These are phyloP conservation scores for Chaetodon trifasciatus DNA, from an alignment of 2,797 vertebrate species.

Conservation along the genomic window DNA sequence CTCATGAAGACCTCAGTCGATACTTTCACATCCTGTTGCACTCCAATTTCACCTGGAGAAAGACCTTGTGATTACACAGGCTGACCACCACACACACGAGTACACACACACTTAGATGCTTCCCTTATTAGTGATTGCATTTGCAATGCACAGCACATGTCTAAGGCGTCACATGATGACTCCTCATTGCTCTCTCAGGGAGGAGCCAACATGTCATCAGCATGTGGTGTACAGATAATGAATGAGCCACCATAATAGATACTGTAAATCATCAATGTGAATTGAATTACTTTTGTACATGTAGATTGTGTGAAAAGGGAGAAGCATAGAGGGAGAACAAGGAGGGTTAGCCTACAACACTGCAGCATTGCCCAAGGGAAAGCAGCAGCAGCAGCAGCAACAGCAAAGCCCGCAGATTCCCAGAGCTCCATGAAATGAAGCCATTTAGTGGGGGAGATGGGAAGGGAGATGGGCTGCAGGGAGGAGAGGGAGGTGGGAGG, in stretches of 20 bases:
- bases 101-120: constrained; percentile 22
- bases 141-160: constrained; percentile 17
- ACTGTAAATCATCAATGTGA: constrained; percentile 58
- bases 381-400: constrained; percentile 46
- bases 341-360: constrained; percentile 29
- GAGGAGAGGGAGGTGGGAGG: constrained; percentile 65
- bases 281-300: constrained; percentile 44
- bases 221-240: constrained; percentile 44
- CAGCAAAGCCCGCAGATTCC: constrained; percentile 67
- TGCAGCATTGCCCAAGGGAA: constrained; percentile 63
- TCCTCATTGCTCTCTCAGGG: constrained; percentile 31
- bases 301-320: constrained; percentile 39
- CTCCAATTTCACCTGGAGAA: constrained; percentile 57
- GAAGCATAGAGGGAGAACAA: not conserved
- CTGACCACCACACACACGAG: constrained; percentile 3
- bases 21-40: constrained; percentile 66
- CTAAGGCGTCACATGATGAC: constrained; percentile 18
- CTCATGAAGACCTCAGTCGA: constrained; percentile 55
- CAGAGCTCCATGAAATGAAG: constrained; percentile 72
- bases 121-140: constrained; percentile 33
- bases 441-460: constrained; percentile 71
- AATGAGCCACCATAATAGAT: constrained; percentile 43
- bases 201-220: constrained; percentile 39
- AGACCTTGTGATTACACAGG: constrained; percentile 53
- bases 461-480: constrained; percentile 67